phyloP scores from a whole-genome alignment of 1,140 invertebrate species.

The Luehdorfia chinensis region DNA sequence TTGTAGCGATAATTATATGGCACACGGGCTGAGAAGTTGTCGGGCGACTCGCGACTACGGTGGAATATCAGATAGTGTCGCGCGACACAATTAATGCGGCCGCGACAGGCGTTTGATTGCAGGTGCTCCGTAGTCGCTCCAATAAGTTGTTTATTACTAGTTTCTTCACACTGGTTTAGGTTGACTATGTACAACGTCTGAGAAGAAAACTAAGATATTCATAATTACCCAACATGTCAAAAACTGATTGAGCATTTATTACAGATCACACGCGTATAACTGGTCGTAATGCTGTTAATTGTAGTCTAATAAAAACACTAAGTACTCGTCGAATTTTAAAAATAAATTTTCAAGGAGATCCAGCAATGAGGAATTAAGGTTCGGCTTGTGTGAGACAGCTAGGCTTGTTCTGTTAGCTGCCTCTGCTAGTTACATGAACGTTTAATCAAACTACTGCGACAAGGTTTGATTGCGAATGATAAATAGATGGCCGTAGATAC shows the following conservation, averaged over 20 bases:
- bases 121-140: conserved; percentile 29
- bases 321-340: too few species aligned
- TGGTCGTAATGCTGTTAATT: too few species aligned
- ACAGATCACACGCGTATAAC: conserved; percentile 31
- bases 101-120: conserved; percentile 54
- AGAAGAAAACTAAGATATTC: conserved; percentile 38
- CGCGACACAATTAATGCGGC: conserved; percentile 47
- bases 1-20: conserved; percentile 59
- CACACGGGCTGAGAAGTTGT: conserved; percentile 29
- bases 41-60: conserved; percentile 16
- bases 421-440: conserved; percentile 33
- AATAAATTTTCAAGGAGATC: conserved; percentile 6
- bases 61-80: conserved; percentile 40
- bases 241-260: conserved; percentile 56
- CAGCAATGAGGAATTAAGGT: conserved; percentile 2
- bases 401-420: conserved; percentile 28
- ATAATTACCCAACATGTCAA: conserved; percentile 61
- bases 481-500: conserved; percentile 35
- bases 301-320: too few species aligned
- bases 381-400: conserved; percentile 5
- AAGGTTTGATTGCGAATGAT: conserved; percentile 62
- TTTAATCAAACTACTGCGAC: conserved; percentile 59
- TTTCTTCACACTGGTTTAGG: conserved; percentile 36
- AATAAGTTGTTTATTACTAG: conserved; percentile 44
- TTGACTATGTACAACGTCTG: conserved; percentile 25